Evolutionary conservation across 2,113 vertebrate species (phyloP).

Genomic region (Lepus timidus): DNA sequence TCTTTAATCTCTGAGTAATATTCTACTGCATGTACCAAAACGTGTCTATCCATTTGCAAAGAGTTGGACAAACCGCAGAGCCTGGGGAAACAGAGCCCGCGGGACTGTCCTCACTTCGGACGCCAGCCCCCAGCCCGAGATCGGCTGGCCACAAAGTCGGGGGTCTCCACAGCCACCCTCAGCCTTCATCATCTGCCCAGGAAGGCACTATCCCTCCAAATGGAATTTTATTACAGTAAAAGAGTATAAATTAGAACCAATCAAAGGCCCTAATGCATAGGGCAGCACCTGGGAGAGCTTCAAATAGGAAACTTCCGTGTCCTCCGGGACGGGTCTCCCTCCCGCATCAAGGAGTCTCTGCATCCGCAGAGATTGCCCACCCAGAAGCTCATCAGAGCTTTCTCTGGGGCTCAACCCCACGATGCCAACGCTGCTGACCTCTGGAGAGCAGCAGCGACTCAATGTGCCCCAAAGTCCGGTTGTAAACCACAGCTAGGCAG

Average conservation of each 20-base stretch:
- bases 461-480: neutral
- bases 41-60: neutral
- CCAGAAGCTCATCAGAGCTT: neutral
- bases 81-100: neutral
- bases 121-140: too few species aligned
- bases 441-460: neutral
- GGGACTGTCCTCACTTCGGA: neutral
- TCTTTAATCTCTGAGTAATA: neutral
- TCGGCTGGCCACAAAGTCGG: too few species aligned
- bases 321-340: too few species aligned
- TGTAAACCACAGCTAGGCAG: neutral
- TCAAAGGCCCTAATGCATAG: neutral
- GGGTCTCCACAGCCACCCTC: neutral
- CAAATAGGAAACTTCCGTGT: neutral
- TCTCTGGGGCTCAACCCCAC: neutral
- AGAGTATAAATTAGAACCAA: neutral
- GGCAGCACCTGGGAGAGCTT: neutral
- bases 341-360: neutral
- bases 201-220: neutral
- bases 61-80: neutral
- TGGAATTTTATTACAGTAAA: neutral
- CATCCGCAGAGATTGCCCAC: neutral
- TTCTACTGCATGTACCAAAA: neutral
- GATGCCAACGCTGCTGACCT: neutral
- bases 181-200: neutral